Percentiles rank a stretch among this genome's conserved stretches.
These are phyloP conservation scores for Ploceus nigricollis DNA, from an alignment of 2,113 vertebrate species.

Conservation along the genomic window DNA sequence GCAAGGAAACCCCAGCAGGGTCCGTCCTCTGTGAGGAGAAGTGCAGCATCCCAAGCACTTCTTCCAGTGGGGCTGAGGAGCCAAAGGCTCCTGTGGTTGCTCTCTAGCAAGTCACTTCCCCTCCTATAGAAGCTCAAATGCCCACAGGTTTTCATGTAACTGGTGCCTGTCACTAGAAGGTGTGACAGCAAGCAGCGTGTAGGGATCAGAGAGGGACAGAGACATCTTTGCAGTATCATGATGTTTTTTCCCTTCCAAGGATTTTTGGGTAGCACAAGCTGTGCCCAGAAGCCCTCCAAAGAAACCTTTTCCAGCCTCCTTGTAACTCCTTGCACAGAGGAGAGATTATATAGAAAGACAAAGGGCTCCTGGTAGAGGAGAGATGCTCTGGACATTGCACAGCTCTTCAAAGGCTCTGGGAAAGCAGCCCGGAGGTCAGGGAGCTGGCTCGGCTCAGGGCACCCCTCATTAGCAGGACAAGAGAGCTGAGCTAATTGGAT, in stretches of 20 bases:
- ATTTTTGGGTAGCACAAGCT: neutral
- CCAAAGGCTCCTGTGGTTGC: neutral
- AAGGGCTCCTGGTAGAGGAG: neutral
- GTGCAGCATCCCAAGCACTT: neutral
- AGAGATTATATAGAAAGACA: neutral
- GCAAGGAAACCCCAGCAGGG: neutral
- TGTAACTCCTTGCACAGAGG: accelerated
- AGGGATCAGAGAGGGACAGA: neutral
- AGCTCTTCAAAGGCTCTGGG: neutral
- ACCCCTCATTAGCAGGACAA: neutral
- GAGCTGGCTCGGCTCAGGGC: neutral
- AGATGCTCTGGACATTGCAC: accelerated
- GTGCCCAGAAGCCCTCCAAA: neutral
- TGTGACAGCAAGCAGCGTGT: accelerated
- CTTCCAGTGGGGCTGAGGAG: neutral
- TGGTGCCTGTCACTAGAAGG: neutral
- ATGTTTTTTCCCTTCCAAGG: neutral
- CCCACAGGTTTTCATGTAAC: neutral
- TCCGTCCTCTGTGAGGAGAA: neutral
- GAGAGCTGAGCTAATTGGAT: neutral
- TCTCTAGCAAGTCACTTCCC: neutral
- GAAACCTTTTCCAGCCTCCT: neutral
- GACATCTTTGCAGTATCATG: accelerated
- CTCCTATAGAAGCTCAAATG: neutral
- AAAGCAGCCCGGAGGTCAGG: accelerated